phyloP scores from a whole-genome alignment of 2,888 invertebrate species.

The Lithodes maja region DNA sequence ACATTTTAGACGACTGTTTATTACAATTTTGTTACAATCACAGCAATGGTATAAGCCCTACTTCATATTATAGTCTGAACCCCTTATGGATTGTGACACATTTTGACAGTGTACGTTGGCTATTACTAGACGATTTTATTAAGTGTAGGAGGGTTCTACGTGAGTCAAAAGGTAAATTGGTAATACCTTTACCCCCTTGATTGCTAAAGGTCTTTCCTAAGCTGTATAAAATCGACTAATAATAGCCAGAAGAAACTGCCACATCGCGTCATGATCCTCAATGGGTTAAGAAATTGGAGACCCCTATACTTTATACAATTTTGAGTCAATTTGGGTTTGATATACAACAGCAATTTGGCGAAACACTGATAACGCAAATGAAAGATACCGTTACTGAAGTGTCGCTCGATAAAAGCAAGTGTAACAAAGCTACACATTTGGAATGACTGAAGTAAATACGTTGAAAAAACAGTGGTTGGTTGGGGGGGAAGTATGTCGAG shows the following conservation, averaged over 20 bases:
- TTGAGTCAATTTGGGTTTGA: background rate
- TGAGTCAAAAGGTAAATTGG: too few relatives aligned
- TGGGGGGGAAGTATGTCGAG: background rate
- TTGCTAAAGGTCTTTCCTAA: too few relatives aligned
- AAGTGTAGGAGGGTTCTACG: too few relatives aligned
- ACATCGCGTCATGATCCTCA: too few relatives aligned
- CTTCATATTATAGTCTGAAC: background rate
- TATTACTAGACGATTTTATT: too few relatives aligned
- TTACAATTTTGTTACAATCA: background rate
- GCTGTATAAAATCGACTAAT: too few relatives aligned
- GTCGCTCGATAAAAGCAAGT: background rate
- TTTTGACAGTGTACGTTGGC: too few relatives aligned
- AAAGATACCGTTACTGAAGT: background rate
- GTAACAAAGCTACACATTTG: constrained; percentile 1
- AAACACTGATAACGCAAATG: constrained; percentile 5
- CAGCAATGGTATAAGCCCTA: background rate
- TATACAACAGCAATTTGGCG: background rate
- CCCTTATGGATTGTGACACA: too few relatives aligned
- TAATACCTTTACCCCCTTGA: background rate
- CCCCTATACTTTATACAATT: background rate
- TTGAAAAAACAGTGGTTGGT: constrained; percentile 24
- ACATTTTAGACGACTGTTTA: too few relatives aligned
- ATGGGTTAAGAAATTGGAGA: background rate
- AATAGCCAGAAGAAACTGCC: too few relatives aligned
- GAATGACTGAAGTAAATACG: constrained; percentile 50